phyloP scores from a whole-genome alignment of 2,888 invertebrate genomes.

The Agrochola lychnidis region DNA sequence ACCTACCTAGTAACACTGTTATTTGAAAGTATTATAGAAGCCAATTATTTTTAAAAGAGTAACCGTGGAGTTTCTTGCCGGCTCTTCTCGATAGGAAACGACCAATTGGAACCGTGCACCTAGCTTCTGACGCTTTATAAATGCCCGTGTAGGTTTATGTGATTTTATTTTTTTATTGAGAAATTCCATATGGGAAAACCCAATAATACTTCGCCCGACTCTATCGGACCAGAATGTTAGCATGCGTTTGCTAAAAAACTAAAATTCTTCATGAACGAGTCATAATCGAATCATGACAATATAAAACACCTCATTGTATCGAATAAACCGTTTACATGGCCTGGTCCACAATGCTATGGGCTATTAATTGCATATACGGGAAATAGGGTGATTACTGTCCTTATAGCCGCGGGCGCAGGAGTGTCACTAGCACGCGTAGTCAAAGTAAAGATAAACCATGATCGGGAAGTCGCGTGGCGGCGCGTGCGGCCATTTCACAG shows the following conservation, averaged over 20 bases:
- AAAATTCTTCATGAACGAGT: background rate
- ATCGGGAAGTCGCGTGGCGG: conserved; percentile 78
- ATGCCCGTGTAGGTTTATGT: too few species aligned
- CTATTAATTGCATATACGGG: conserved; percentile 75
- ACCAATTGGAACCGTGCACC: too few species aligned
- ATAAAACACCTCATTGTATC: background rate
- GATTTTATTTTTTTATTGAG: too few species aligned
- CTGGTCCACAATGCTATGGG: conserved; percentile 42
- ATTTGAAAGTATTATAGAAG: too few species aligned
- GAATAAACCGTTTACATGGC: conserved; percentile 18
- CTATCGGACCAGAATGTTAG: background rate
- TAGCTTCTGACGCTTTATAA: too few species aligned
- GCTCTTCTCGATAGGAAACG: too few species aligned
- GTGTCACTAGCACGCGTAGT: conserved; percentile 78
- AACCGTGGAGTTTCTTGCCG: too few species aligned
- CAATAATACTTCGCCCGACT: background rate
- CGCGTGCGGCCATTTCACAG: conserved; percentile 81
- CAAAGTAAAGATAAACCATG: conserved; percentile 79
- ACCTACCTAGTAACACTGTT: too few species aligned
- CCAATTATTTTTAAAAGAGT: too few species aligned
- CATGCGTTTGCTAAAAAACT: background rate
- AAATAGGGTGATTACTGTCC: conserved; percentile 77
- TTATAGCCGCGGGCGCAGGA: conserved; percentile 57
- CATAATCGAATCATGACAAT: conserved; percentile 10
- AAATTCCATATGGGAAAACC: background rate